Evolutionary conservation across 1,140 invertebrate species (phyloP).

Genomic region (Cotesia vestalis): DNA sequence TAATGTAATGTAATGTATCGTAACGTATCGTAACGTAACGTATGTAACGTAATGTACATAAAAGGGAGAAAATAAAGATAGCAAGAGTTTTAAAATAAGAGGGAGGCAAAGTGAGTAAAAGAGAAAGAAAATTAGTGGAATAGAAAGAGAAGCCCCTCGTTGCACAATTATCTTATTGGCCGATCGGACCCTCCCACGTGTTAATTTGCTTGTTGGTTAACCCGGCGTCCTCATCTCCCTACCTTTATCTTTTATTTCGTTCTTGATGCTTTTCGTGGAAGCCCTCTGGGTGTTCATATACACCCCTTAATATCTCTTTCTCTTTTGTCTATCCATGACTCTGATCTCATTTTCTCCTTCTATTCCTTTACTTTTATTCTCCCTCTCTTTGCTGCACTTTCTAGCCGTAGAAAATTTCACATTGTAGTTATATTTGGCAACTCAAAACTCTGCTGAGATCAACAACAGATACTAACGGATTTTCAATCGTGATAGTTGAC

Average conservation of each 20-base stretch:
- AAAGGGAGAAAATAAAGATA: neutral
- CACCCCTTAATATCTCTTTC: conserved; percentile 26
- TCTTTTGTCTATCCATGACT: conserved; percentile 15
- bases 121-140: conserved; percentile 20
- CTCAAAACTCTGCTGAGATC: neutral
- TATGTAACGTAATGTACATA: no score
- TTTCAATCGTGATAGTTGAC: conserved; percentile 14
- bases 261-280: conserved; percentile 39
- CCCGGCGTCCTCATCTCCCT: conserved; percentile 42
- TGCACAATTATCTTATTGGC: conserved; percentile 60
- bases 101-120: conserved; percentile 11
- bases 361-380: conserved; percentile 30
- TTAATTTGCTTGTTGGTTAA: conserved; percentile 68
- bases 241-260: conserved; percentile 39
- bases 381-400: neutral
- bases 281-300: conserved; percentile 34
- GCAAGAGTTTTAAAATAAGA: neutral
- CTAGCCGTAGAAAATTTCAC: no score
- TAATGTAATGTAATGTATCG: neutral
- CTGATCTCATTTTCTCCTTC: conserved; percentile 20
- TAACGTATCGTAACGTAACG: neutral
- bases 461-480: conserved; percentile 11
- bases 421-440: no score
- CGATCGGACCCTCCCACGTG: conserved; percentile 62
- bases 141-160: conserved; percentile 35